These are phyloP conservation scores for Pachymerium ferrugineum DNA, from an alignment of 2,888 invertebrate genomes.

Conservation along the genomic window DNA sequence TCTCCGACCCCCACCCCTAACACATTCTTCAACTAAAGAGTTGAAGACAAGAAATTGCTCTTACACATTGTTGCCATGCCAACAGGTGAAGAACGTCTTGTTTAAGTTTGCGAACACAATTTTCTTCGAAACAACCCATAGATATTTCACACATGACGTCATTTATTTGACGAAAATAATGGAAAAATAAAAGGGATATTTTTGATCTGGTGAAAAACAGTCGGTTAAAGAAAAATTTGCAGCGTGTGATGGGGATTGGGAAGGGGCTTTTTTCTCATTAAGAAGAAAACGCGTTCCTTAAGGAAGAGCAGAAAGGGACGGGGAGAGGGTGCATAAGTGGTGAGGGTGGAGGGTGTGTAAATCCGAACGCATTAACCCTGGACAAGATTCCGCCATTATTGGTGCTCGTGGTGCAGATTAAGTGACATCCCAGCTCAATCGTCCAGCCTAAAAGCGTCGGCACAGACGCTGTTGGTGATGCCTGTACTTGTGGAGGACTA, in stretches of 20 bases:
- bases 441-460: slow-evolving; percentile 4
- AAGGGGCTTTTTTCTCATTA: neutral
- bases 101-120: neutral
- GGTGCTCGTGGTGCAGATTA: slow-evolving; percentile 13
- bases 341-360: neutral
- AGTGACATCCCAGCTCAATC: slow-evolving; percentile 13
- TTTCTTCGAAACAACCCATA: neutral
- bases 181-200: neutral
- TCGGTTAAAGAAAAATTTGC: neutral
- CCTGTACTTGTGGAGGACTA: neutral
- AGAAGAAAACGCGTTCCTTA: slow-evolving; percentile 13
- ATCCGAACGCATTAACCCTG: slow-evolving; percentile 13
- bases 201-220: neutral
- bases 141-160: no score
- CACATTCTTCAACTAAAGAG: slow-evolving; percentile 13
- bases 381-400: slow-evolving; percentile 13
- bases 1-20: neutral
- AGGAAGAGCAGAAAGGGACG: neutral
- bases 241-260: neutral
- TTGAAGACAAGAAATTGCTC: slow-evolving; percentile 5
- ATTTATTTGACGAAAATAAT: neutral
- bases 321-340: slow-evolving; percentile 7
- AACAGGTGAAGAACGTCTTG: neutral
- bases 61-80: slow-evolving; percentile 8
- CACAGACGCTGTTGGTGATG: neutral